Conservation (phyloP, 2,797 vertebrate genomes). For the Danio choprae region DNA sequence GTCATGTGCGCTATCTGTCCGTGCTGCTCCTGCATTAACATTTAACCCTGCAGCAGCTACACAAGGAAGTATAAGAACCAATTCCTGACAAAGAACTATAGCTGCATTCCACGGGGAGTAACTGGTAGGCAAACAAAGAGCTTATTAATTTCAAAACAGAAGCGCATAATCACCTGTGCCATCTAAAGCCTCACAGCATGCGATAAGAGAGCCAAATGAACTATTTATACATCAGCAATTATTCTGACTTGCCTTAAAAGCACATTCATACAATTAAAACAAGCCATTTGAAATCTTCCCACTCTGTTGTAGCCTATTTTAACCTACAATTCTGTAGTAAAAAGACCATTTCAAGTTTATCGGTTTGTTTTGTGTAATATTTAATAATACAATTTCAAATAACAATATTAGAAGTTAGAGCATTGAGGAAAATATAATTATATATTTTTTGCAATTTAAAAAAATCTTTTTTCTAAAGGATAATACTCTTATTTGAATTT, state of each 20-base stretch:
- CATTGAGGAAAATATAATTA: too few relatives aligned
- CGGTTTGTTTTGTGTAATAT: too few relatives aligned
- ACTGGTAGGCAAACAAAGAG: constrained; percentile 63
- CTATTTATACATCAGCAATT: not conserved
- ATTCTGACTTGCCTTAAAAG: not conserved
- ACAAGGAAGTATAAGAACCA: constrained; percentile 42
- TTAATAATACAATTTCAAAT: too few relatives aligned
- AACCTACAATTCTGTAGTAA: too few relatives aligned
- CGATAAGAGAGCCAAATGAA: not conserved
- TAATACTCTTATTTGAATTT: too few relatives aligned
- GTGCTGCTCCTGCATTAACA: constrained; percentile 45
- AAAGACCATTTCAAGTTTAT: too few relatives aligned
- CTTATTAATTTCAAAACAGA: constrained; percentile 57
- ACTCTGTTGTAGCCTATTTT: too few relatives aligned
- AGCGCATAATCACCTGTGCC: constrained; percentile 18
- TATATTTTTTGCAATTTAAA: too few relatives aligned
- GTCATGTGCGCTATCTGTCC: not conserved
- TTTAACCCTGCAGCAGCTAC: constrained; percentile 57
- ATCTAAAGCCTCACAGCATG: not conserved
- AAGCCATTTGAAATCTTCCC: too few relatives aligned
- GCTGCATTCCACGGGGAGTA: constrained; percentile 56
- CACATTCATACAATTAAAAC: not conserved
- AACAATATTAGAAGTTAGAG: too few relatives aligned
- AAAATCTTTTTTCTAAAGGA: too few relatives aligned
- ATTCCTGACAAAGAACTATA: constrained; percentile 41